Percentiles rank a stretch among this genome's conserved stretches.
Conservation (phyloP, 2,797 vertebrate species). For the Cirrhinus molitorella region DNA sequence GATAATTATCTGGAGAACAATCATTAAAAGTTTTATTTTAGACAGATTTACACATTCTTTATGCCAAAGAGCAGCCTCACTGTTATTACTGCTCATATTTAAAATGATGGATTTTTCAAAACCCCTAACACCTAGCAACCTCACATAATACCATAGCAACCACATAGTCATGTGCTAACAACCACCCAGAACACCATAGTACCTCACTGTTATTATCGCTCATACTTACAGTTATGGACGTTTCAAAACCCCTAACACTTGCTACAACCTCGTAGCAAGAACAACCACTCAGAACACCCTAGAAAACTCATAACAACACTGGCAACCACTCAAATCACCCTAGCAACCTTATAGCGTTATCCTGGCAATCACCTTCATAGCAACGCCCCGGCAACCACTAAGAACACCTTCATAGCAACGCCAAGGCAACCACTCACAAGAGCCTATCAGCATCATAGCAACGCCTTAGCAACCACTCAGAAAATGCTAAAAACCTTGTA, state of each 20-base stretch:
- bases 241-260: too few species aligned
- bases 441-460: too few species aligned
- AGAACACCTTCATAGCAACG: background rate
- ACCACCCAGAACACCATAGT: background rate
- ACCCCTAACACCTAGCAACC: background rate
- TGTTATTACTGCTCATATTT: background rate
- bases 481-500: too few species aligned
- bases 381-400: background rate
- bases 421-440: background rate
- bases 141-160: background rate
- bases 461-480: background rate
- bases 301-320: too few species aligned
- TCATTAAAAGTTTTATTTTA: background rate
- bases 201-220: background rate
- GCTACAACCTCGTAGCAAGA: too few species aligned
- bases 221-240: background rate
- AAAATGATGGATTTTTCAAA: background rate
- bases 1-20: background rate
- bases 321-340: too few species aligned
- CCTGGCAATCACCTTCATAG: too few species aligned
- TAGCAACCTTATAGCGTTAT: too few species aligned
- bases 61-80: background rate
- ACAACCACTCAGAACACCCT: too few species aligned
- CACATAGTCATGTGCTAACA: background rate
- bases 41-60: background rate